Evolutionary conservation across 2,113 vertebrate genomes (phyloP).

Genomic region (Sterrhoptilus dennistouni): DNA sequence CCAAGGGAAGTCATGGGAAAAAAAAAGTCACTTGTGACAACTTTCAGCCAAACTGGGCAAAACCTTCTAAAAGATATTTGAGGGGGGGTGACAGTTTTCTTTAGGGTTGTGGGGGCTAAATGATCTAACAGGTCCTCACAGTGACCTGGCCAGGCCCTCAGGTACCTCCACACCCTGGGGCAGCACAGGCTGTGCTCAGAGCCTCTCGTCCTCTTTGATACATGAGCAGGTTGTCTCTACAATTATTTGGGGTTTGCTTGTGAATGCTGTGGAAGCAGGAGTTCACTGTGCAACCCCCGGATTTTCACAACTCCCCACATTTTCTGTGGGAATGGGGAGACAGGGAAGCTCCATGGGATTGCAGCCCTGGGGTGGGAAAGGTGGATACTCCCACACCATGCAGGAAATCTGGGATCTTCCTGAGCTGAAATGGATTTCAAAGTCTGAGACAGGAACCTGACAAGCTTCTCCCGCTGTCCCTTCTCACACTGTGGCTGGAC

Average conservation of each 20-base stretch:
- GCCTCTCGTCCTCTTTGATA: rapidly evolving
- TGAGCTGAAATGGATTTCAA: neutral
- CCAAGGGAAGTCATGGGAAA: neutral
- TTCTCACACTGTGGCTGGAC: neutral
- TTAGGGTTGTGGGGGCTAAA: neutral
- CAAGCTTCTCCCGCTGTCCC: neutral
- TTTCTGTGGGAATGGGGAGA: neutral
- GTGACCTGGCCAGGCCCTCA: neutral
- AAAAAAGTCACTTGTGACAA: neutral
- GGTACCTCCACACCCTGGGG: rapidly evolving
- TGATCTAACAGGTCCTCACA: neutral
- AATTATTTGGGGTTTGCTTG: neutral
- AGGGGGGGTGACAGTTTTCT: neutral
- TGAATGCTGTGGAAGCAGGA: neutral
- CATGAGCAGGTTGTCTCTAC: rapidly evolving
- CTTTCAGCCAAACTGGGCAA: neutral
- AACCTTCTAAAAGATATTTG: neutral
- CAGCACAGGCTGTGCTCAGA: neutral
- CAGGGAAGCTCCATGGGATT: neutral
- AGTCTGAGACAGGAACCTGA: neutral
- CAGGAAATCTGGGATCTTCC: neutral
- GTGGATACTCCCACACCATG: rapidly evolving
- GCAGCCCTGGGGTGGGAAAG: neutral
- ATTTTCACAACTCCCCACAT: neutral
- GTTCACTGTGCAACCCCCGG: neutral